A percentile compares a stretch with the other conserved stretches of the same genome.
These are phyloP conservation scores for Drosophila tripunctata DNA, from an alignment of 2,888 invertebrate species.

Conservation along the genomic window DNA sequence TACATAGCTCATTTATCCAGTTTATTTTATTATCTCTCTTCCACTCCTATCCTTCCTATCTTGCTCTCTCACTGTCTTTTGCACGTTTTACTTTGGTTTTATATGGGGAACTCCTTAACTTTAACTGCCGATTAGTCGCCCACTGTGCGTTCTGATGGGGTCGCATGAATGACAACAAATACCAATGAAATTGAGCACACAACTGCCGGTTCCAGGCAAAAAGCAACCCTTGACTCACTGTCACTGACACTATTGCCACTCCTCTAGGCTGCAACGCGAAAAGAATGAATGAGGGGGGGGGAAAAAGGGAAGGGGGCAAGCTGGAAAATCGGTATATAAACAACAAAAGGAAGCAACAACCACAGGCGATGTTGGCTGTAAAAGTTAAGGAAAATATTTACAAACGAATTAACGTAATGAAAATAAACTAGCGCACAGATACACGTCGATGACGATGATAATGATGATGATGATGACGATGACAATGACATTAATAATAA, in stretches of 20 bases:
- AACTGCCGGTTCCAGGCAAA: not conserved
- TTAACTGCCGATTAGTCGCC: conserved; percentile 45
- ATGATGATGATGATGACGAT: conserved; percentile 22
- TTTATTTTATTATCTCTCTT: conserved; percentile 2
- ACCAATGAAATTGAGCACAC: conserved; percentile 56
- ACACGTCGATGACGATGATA: conserved; percentile 20
- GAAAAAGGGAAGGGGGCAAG: conserved; percentile 7
- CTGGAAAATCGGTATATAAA: conserved; percentile 72
- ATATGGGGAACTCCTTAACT: conserved; percentile 26
- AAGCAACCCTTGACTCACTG: conserved; percentile 28
- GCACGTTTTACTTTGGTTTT: too few species aligned
- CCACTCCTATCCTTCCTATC: not conserved
- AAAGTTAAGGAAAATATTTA: conserved; percentile 77
- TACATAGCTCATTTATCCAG: conserved; percentile 21
- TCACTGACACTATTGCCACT: not conserved
- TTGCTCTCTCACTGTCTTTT: not conserved
- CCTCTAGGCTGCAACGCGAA: not conserved
- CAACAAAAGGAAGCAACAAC: conserved; percentile 38
- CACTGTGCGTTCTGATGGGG: conserved; percentile 56
- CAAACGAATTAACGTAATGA: conserved; percentile 79
- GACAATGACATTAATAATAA: conserved; percentile 9
- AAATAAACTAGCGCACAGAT: conserved; percentile 70
- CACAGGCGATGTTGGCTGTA: conserved; percentile 48
- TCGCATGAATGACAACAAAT: conserved; percentile 58
- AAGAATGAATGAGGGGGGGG: not conserved